phyloP scores from a whole-genome alignment of 2,888 invertebrate species.

The Galerucella calmariensis region DNA sequence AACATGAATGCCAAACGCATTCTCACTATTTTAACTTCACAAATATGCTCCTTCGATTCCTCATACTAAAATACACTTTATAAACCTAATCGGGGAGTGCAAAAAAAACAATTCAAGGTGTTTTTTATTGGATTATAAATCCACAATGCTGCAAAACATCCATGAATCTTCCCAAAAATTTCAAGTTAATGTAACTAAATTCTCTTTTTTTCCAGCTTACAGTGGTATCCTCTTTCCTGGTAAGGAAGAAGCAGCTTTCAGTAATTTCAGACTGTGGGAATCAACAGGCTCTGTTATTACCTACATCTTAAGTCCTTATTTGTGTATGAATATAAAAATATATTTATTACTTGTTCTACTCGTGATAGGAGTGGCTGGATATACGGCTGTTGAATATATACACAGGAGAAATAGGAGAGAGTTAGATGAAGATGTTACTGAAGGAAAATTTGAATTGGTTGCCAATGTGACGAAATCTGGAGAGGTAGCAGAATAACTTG shows the following conservation, averaged over 20 bases:
- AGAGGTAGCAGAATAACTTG: slow-evolving; percentile 56
- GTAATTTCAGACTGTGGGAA: slow-evolving; percentile 94
- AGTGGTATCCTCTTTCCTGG: slow-evolving; percentile 88
- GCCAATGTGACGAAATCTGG: slow-evolving; percentile 61
- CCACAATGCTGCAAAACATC: no score
- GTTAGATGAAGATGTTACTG: slow-evolving; percentile 53
- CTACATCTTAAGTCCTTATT: slow-evolving; percentile 81
- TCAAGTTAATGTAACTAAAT: no score
- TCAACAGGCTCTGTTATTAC: slow-evolving; percentile 89
- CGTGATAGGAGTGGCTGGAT: slow-evolving; percentile 79
- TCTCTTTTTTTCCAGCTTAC: slow-evolving; percentile 69
- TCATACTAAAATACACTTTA: no score
- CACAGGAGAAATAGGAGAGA: slow-evolving; percentile 63
- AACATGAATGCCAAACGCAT: no score
- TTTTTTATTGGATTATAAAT: no score
- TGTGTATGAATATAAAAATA: slow-evolving; percentile 80
- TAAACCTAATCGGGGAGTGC: no score
- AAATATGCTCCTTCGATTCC: no score
- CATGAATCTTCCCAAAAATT: no score
- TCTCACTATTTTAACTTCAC: no score
- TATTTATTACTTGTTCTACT: slow-evolving; percentile 76
- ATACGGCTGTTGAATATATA: slow-evolving; percentile 74
- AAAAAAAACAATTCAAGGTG: no score
- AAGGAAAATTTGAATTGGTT: slow-evolving; percentile 62
- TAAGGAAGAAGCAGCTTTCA: slow-evolving; percentile 89